A percentile compares a stretch with the other conserved stretches of the same genome.
phyloP scores from a whole-genome alignment of 2,113 vertebrate genomes.

The Oncorhynchus nerka region DNA sequence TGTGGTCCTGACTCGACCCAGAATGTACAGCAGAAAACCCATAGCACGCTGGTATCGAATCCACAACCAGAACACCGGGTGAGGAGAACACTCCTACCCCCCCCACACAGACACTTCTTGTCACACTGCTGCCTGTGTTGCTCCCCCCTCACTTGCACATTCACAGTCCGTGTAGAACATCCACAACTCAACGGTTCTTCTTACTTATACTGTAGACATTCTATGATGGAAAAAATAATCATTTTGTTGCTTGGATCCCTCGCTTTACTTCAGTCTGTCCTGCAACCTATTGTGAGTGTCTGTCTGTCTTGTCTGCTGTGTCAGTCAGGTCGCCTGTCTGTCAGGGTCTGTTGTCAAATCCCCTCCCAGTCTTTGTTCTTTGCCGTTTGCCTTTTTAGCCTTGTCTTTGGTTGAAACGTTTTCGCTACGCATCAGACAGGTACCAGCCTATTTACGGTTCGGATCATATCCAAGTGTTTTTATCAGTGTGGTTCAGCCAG shows the following conservation, averaged over 20 bases:
- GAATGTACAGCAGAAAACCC: conserved; percentile 59
- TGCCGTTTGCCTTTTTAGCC: conserved; percentile 65
- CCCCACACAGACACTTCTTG: conserved; percentile 6
- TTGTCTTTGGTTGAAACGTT: background rate
- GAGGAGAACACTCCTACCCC: conserved; percentile 1
- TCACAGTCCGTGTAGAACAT: conserved; percentile 38
- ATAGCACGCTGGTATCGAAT: conserved; percentile 57
- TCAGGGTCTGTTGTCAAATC: background rate
- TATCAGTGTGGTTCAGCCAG: too few species aligned
- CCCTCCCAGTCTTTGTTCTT: conserved; percentile 29
- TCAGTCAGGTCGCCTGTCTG: conserved; percentile 9
- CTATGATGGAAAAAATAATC: conserved; percentile 28
- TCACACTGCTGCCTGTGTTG: conserved; percentile 23
- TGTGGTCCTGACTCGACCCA: conserved; percentile 57
- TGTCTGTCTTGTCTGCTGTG: conserved; percentile 17
- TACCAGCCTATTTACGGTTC: background rate
- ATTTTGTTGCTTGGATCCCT: conserved; percentile 23
- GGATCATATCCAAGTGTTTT: background rate
- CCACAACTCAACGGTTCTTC: conserved; percentile 13
- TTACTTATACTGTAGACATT: conserved; percentile 35
- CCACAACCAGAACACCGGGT: conserved; percentile 17
- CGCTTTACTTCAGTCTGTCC: background rate
- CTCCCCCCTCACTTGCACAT: conserved; percentile 47
- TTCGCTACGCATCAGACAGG: background rate
- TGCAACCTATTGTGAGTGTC: conserved; percentile 1